Conservation (phyloP, 1,140 invertebrate species). For the Drosophila micromelanica region DNA sequence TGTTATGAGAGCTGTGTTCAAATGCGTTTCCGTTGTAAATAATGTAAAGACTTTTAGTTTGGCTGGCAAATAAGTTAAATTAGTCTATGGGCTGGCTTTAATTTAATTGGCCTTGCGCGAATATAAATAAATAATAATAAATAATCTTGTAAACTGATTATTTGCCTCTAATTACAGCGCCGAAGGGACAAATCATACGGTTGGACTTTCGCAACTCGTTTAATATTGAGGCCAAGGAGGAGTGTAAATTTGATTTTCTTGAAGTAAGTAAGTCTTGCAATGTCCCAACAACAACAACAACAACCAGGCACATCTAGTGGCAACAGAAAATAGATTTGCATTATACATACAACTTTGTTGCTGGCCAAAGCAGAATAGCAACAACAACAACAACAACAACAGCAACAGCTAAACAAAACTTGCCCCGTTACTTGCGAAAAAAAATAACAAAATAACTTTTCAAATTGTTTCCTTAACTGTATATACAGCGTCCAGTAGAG, state of each 20-base stretch:
- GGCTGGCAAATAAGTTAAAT: neutral
- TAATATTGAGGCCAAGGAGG: conserved; percentile 89
- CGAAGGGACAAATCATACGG: conserved; percentile 89
- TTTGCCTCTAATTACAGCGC: conserved; percentile 87
- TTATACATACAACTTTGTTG: conserved; percentile 29
- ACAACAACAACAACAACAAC: neutral
- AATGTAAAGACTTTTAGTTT: neutral
- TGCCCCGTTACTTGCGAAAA: conserved; percentile 23
- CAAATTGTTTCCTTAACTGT: conserved; percentile 51
- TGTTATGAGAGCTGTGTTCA: too few species aligned
- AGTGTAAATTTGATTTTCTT: conserved; percentile 93
- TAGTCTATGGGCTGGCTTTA: neutral
- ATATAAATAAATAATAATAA: conserved; percentile 24
- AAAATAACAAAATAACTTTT: conserved; percentile 39
- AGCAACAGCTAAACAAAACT: conserved; percentile 28
- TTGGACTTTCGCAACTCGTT: conserved; percentile 94
- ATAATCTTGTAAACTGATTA: conserved; percentile 2
- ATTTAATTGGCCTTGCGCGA: neutral
- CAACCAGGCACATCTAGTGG: conserved; percentile 7
- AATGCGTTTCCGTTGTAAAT: neutral
- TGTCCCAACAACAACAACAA: conserved; percentile 28
- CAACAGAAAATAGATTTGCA: conserved; percentile 18
- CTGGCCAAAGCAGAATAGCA: neutral
- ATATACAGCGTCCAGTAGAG: conserved; percentile 21
- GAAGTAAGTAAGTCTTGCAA: conserved; percentile 86